Percentiles rank a stretch among this genome's conserved stretches.
phyloP scores from a whole-genome alignment of 2,797 vertebrate species.

The Argya squamiceps region DNA sequence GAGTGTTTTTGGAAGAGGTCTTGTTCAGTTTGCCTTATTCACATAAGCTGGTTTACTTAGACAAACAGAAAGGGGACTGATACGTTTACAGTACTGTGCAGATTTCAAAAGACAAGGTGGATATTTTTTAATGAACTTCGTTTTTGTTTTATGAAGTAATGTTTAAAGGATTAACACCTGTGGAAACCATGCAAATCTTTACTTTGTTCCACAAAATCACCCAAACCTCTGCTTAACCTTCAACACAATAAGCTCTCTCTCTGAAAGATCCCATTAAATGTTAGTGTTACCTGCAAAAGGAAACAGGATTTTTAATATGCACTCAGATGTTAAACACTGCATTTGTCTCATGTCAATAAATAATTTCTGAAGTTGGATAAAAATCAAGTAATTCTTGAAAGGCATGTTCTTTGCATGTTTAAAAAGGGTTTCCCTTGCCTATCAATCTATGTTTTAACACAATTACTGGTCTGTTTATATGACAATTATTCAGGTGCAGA shows the following conservation, averaged over 20 bases:
- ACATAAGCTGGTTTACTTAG: background rate
- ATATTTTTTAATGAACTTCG: background rate
- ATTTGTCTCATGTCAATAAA: background rate
- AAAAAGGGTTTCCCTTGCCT: background rate
- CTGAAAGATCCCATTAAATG: background rate
- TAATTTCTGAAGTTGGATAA: background rate
- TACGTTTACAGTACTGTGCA: background rate
- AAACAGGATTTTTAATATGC: background rate
- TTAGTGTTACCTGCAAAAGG: background rate
- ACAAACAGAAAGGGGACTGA: background rate
- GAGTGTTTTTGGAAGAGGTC: slow-evolving; percentile 57
- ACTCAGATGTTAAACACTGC: background rate
- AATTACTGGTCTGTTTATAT: background rate
- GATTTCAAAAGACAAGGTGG: slow-evolving; percentile 31
- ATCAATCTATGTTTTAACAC: background rate
- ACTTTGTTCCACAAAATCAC: background rate
- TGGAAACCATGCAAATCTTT: slow-evolving; percentile 9
- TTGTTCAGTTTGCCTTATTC: slow-evolving; percentile 47
- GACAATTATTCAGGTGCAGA: background rate
- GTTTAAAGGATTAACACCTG: slow-evolving; percentile 19
- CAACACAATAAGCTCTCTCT: background rate
- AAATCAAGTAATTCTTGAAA: background rate
- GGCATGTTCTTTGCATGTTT: background rate
- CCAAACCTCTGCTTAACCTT: background rate
- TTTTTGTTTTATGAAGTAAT: background rate